Percentiles rank a stretch among this genome's conserved stretches.
phyloP scores from a whole-genome alignment of 2,113 vertebrate genomes.

The Sphyrna mokarran region DNA sequence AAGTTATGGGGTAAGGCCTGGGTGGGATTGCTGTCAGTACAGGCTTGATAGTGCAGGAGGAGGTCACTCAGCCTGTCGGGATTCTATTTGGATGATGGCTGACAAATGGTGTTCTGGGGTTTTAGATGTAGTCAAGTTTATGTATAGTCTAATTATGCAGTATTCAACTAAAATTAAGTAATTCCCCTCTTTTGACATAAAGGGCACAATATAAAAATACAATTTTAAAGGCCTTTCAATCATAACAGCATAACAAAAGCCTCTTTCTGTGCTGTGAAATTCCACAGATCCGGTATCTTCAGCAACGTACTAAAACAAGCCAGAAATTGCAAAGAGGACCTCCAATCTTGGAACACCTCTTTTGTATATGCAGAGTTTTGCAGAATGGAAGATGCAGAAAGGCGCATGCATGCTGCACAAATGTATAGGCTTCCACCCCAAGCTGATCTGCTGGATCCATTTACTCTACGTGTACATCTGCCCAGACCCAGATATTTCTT shows the following conservation, averaged over 20 bases:
- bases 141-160: background rate
- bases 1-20: too few relatives aligned
- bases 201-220: background rate
- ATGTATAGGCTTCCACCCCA: background rate
- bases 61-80: too few relatives aligned
- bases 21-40: too few relatives aligned
- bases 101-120: background rate
- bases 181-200: background rate
- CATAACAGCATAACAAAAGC: background rate
- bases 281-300: background rate
- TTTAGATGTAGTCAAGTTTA: background rate
- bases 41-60: too few relatives aligned
- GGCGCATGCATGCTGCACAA: background rate
- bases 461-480: background rate
- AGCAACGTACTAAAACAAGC: background rate
- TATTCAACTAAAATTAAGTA: background rate
- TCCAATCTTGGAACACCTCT: background rate
- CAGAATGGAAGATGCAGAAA: background rate
- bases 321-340: background rate
- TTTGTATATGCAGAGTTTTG: background rate
- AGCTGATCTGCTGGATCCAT: background rate
- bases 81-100: background rate
- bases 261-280: background rate
- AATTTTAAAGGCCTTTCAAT: background rate
- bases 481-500: conserved; percentile 5